A percentile compares a stretch with the other conserved stretches of the same genome.
Evolutionary conservation across 2,113 vertebrate genomes (phyloP).

Genomic region (Cygnus atratus): DNA sequence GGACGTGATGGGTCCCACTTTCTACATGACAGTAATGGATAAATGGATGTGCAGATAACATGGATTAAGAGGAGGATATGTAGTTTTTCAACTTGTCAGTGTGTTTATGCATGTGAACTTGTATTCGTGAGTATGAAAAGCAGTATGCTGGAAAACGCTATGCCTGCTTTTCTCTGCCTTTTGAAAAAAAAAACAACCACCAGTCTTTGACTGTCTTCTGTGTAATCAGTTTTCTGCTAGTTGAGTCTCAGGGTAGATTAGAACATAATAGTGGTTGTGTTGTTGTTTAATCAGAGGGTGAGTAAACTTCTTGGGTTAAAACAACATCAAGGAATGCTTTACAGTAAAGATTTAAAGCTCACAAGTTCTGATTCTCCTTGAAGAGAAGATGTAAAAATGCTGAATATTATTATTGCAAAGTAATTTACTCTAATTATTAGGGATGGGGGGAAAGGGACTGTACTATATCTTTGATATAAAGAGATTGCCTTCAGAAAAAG

Average conservation of each 20-base stretch:
- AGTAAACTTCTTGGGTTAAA: not conserved
- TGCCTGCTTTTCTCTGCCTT: not conserved
- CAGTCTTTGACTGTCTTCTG: not conserved
- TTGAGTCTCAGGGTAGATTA: not conserved
- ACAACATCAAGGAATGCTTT: not conserved
- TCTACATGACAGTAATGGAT: not conserved
- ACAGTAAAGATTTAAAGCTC: not conserved
- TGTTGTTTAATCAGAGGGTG: not conserved
- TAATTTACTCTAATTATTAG: conserved; percentile 31
- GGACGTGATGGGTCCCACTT: not conserved
- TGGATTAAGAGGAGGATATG: not conserved
- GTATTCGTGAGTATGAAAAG: not conserved
- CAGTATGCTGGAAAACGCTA: not conserved
- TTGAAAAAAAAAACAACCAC: not conserved
- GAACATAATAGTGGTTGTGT: not conserved
- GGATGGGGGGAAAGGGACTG: not conserved
- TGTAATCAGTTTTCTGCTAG: not conserved
- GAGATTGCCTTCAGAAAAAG: not conserved
- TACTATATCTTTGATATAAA: not conserved
- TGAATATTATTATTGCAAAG: not conserved
- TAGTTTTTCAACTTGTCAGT: not conserved
- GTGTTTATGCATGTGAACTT: not conserved
- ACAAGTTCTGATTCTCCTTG: not conserved
- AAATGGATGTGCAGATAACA: not conserved
- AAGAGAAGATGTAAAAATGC: not conserved